Evolutionary conservation across 37 sponge, comb jelly and placozoan genomes (phyloP).

Genomic region (Haliclona indistincta): DNA sequence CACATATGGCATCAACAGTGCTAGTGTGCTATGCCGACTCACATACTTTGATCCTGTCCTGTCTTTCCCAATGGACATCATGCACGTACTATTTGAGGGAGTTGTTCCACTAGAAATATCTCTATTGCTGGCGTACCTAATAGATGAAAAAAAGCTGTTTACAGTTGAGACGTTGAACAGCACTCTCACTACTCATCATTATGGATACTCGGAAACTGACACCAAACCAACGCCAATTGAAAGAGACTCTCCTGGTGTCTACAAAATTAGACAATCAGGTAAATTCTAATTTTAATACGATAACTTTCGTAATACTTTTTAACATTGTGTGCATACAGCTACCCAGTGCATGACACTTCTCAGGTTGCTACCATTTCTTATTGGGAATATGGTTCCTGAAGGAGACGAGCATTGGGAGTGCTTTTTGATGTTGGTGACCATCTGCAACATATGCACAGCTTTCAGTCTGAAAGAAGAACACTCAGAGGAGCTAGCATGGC

Average conservation of each 20-base stretch:
- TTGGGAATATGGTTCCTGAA: conserved; percentile 29
- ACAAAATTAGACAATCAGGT: not conserved
- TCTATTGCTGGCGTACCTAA: not conserved
- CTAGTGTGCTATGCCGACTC: not conserved
- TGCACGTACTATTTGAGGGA: conserved; percentile 34
- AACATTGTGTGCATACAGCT: not conserved
- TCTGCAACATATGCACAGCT: conserved; percentile 1
- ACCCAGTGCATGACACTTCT: not conserved
- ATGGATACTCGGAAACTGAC: conserved; percentile 3
- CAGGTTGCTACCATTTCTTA: conserved; percentile 7
- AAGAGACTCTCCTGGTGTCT: not conserved
- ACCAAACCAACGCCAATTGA: conserved; percentile 7
- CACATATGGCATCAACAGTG: conserved; percentile 8
- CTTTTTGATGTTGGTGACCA: conserved; percentile 7
- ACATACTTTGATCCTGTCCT: conserved; percentile 10
- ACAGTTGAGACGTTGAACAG: conserved; percentile 2
- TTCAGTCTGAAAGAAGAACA: not conserved
- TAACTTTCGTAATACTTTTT: not conserved
- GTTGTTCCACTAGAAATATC: not conserved
- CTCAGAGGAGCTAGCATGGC: not conserved
- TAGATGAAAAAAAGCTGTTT: not conserved
- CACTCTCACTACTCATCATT: not conserved
- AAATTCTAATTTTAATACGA: not conserved
- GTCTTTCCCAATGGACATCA: conserved; percentile 22
- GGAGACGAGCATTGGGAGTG: conserved; percentile 19